Base-by-base conservation (phyloP, 2,888 invertebrate genomes). In the Pomacea canaliculata region DNA sequence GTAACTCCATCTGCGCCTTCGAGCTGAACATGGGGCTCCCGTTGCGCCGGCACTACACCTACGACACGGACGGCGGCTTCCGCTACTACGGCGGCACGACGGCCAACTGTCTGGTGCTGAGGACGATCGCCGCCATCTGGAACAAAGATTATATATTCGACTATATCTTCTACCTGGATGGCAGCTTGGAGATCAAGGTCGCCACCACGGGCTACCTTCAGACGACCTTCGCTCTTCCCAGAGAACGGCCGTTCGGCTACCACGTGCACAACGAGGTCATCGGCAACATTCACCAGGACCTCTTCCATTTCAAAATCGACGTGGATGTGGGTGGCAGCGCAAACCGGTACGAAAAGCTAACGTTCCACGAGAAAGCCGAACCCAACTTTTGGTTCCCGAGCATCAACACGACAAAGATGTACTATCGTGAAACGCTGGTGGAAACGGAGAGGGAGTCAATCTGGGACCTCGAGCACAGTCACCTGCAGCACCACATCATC, bases 101-200 rank as follows among this genome's bases (percentile, higher is more conserved):
- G 1, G 86, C 84, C 71, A 83, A 85, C 72, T 81, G 82, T 27
- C 78, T 89, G 12, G 83, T 88, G 19, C 83, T 89, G 7, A 72
- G 89, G 48, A 80, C 84, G 67, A 85, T 88, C 56, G 81, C 85
- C 19, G 85, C 79, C 75, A 79, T 88, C 18, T 84, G 85, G 83
- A 87, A 86, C 76, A 84, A 83, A 74, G 89, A 89, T 79, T 89
- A 86, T 73, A 83, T 89, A 16, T 83, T 89, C 70, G 89, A 89
- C 78, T 86, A 86, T 59, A 83, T 86, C 23, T 87, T 89, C 80
- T 86, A 88, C 79, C 80, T 84, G 18, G 87, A 88, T 79, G 89
- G 88, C 4, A 84, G 81, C 19, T 80, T 89, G 27, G 86, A 89
- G 76, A 76, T 85, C 13, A 81, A 84, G 51, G 83, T 85, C 18